These are phyloP conservation scores for Mionectes macconnelli DNA, from an alignment of 2,113 vertebrate genomes.

Conservation along the genomic window DNA sequence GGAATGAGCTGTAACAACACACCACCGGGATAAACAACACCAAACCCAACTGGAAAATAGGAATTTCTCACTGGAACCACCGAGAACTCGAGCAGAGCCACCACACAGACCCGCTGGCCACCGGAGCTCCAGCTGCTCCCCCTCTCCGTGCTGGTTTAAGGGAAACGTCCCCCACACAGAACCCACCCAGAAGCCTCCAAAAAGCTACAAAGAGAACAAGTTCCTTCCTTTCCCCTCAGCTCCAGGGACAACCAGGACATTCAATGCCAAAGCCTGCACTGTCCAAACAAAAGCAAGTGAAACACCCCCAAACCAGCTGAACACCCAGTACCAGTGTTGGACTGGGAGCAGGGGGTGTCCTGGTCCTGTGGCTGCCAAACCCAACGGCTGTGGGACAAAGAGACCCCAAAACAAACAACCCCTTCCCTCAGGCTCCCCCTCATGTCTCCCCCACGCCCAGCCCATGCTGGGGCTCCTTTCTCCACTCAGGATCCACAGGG, in stretches of 20 bases:
- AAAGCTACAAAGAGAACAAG: background rate
- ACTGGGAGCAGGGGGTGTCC: background rate
- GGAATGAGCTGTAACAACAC: background rate
- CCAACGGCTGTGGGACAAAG: background rate
- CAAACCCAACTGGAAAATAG: background rate
- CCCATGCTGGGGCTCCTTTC: background rate
- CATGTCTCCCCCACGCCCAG: background rate
- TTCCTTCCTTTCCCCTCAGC: background rate
- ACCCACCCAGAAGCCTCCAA: background rate
- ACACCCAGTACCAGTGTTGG: accelerated
- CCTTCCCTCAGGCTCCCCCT: background rate
- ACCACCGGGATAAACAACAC: accelerated
- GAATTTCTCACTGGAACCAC: background rate
- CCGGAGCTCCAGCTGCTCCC: accelerated
- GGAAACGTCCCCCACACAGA: background rate
- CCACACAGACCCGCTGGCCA: background rate
- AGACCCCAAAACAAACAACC: background rate
- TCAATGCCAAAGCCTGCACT: background rate
- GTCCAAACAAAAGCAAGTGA: background rate
- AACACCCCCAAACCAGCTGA: background rate
- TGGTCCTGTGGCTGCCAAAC: background rate
- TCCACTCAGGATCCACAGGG: background rate
- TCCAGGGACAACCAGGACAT: background rate
- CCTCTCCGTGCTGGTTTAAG: accelerated
- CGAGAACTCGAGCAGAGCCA: background rate